These are phyloP conservation scores for Chrysina gloriosa DNA, from an alignment of 2,888 invertebrate genomes.

Conservation along the genomic window DNA sequence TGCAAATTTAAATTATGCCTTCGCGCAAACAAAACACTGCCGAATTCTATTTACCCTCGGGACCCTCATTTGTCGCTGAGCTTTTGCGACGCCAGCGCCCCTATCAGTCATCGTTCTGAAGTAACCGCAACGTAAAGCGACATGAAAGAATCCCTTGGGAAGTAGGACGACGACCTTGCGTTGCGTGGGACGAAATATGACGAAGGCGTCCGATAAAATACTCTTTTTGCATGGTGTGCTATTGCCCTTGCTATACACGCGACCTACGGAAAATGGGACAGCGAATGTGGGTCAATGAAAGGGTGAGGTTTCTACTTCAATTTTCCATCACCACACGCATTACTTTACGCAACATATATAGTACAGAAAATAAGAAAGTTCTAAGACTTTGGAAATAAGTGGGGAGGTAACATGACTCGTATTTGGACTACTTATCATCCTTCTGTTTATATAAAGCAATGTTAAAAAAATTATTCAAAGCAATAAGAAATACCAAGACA, in stretches of 20 bases:
- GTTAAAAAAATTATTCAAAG: no score
- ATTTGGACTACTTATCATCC: no score
- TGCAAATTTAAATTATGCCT: constrained; percentile 25
- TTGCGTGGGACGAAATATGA: not conserved
- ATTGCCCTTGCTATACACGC: not conserved
- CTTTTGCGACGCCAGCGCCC: not conserved
- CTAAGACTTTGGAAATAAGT: no score
- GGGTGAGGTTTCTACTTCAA: constrained; percentile 39
- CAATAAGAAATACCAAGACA: no score
- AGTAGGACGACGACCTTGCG: constrained; percentile 4
- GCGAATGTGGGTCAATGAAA: constrained; percentile 42
- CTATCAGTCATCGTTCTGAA: not conserved
- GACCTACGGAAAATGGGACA: constrained; percentile 25
- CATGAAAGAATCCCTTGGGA: not conserved
- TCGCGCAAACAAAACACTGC: constrained; percentile 11
- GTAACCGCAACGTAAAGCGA: not conserved
- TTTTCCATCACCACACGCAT: not conserved
- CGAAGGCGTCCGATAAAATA: not conserved
- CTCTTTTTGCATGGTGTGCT: not conserved
- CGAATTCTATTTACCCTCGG: constrained; percentile 7
- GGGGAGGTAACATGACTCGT: no score
- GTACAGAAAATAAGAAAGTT: not conserved
- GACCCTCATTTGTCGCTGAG: constrained; percentile 12
- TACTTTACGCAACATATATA: not conserved
- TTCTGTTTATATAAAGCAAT: no score